phyloP scores from a whole-genome alignment of 2,888 invertebrate species.

The Nebria salina region DNA sequence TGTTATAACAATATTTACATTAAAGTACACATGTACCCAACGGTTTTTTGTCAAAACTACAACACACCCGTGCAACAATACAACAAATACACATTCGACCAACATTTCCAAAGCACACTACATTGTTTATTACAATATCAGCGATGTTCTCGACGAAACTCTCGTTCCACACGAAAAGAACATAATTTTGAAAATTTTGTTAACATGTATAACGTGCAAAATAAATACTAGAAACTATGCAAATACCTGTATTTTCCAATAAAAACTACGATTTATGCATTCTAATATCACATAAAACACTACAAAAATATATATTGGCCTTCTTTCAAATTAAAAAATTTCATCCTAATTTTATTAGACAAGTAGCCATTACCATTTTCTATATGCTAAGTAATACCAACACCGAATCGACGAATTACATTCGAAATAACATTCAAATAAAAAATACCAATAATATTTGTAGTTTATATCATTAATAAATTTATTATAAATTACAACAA shows the following conservation, averaged over 20 bases:
- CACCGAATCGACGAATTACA: neutral
- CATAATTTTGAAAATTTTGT: slow-evolving; percentile 28
- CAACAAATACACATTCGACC: neutral
- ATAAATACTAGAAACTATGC: neutral
- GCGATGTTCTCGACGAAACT: slow-evolving; percentile 26
- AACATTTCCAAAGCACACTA: neutral
- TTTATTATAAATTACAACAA: neutral
- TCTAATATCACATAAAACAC: slow-evolving; percentile 44
- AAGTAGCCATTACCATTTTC: slow-evolving; percentile 46
- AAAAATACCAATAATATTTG: neutral
- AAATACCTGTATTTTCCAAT: slow-evolving; percentile 37
- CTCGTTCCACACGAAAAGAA: slow-evolving; percentile 30
- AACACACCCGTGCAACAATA: neutral
- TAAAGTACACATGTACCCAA: neutral
- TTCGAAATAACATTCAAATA: neutral
- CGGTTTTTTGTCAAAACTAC: neutral
- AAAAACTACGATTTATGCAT: slow-evolving; percentile 41
- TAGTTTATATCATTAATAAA: neutral
- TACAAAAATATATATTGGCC: slow-evolving; percentile 44
- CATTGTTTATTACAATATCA: neutral
- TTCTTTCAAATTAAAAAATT: slow-evolving; percentile 44
- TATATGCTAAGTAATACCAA: slow-evolving; percentile 28
- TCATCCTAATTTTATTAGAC: slow-evolving; percentile 34
- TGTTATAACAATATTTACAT: slow-evolving; percentile 14
- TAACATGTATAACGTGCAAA: neutral